Evolutionary conservation across 2,888 invertebrate genomes (phyloP).

Genomic region (Phasia obesa): DNA sequence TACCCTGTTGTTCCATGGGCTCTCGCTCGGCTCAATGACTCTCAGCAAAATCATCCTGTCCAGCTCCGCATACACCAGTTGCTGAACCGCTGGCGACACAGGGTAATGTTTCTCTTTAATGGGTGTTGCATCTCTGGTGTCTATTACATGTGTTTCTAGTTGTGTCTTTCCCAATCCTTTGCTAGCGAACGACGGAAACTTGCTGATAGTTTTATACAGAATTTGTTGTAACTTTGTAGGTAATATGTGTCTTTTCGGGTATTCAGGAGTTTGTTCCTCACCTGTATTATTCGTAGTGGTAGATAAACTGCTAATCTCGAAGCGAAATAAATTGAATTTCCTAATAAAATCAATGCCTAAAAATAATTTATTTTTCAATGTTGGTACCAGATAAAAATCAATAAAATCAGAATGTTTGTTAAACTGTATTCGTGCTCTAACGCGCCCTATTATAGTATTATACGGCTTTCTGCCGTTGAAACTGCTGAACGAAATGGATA

Average conservation of each 20-base stretch:
- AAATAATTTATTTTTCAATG: background rate
- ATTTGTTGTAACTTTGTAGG: too few relatives aligned
- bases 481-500: background rate
- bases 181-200: slow-evolving; percentile 1
- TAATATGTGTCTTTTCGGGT: too few relatives aligned
- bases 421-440: slow-evolving; percentile 24
- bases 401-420: slow-evolving; percentile 9
- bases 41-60: slow-evolving; percentile 75
- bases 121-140: too few relatives aligned
- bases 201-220: too few relatives aligned
- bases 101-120: slow-evolving; percentile 56
- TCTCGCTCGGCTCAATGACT: slow-evolving; percentile 74
- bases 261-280: background rate
- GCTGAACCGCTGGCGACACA: slow-evolving; percentile 62
- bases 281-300: too few relatives aligned
- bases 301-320: background rate
- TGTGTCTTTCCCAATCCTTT: slow-evolving; percentile 12
- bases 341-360: background rate
- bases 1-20: slow-evolving; percentile 58
- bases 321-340: background rate
- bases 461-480: slow-evolving; percentile 23
- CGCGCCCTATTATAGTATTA: slow-evolving; percentile 32
- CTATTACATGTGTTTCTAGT: background rate
- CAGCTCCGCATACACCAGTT: slow-evolving; percentile 71
- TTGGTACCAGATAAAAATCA: slow-evolving; percentile 45